These are phyloP conservation scores for Heliconius cydno DNA, from an alignment of 2,888 invertebrate species.

Conservation along the genomic window DNA sequence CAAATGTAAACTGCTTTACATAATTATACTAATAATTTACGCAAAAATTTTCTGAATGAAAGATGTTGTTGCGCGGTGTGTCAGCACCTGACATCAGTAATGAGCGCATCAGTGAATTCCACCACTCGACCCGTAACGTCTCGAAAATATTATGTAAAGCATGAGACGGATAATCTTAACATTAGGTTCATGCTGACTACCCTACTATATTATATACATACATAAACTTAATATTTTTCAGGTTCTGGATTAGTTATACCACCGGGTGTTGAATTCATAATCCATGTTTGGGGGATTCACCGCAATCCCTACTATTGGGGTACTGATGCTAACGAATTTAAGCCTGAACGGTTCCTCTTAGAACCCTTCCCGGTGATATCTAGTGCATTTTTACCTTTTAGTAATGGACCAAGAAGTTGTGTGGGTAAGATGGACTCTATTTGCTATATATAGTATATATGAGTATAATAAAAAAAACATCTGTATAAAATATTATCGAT, in stretches of 20 bases:
- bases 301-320: constrained; percentile 24
- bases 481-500: not conserved
- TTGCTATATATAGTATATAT: too few species aligned
- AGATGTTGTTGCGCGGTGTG: too few species aligned
- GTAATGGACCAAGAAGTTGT: not conserved
- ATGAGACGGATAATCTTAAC: too few species aligned
- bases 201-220: not conserved
- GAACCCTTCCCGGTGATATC: not conserved
- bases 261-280: not conserved
- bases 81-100: too few species aligned
- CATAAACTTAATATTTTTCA: not conserved
- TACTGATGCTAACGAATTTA: constrained; percentile 4
- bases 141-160: too few species aligned
- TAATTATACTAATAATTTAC: too few species aligned
- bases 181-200: not conserved
- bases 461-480: too few species aligned
- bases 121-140: too few species aligned
- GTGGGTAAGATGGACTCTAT: not conserved
- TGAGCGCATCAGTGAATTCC: too few species aligned
- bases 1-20: too few species aligned
- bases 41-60: too few species aligned
- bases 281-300: constrained; percentile 12
- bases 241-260: constrained; percentile 10
- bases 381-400: not conserved
- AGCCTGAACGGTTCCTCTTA: not conserved